Conservation (phyloP, 2,113 vertebrate species). For the Megaceryle torquata region DNA sequence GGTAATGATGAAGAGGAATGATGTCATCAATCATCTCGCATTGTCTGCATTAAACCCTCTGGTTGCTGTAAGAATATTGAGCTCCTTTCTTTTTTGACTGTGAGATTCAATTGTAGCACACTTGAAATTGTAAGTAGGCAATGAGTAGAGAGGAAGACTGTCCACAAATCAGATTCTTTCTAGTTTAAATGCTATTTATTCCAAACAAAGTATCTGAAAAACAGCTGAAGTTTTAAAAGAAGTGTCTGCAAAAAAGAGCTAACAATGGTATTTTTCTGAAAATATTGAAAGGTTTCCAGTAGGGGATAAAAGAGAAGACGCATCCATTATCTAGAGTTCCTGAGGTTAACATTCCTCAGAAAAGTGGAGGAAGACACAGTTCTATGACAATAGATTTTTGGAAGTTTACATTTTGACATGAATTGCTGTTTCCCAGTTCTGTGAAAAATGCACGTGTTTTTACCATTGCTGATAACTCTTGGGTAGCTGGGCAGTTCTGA, state of each 20-base stretch:
- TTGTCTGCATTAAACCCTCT: neutral
- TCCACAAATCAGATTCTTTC: constrained; percentile 25
- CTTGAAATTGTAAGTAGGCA: constrained; percentile 35
- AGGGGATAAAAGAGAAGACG: neutral
- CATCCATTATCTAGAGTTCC: neutral
- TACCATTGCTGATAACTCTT: neutral
- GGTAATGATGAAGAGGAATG: neutral
- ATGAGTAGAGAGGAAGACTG: neutral
- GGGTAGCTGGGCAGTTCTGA: neutral
- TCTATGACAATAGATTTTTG: neutral
- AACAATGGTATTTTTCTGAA: neutral
- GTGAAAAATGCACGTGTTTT: neutral
- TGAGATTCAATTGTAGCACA: constrained; percentile 37
- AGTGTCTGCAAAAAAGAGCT: neutral
- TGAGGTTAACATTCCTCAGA: neutral
- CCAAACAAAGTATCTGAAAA: constrained; percentile 2
- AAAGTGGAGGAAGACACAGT: neutral
- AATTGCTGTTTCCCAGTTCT: accelerated
- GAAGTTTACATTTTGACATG: neutral
- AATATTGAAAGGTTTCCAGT: neutral
- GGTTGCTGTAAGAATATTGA: constrained; percentile 9
- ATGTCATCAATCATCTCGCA: constrained; percentile 20
- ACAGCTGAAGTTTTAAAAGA: neutral
- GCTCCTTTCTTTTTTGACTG: neutral
- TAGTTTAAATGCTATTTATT: constrained; percentile 40